phyloP scores from a whole-genome alignment of 2,113 vertebrate species.

The Ophthalmolycus amberensis region DNA sequence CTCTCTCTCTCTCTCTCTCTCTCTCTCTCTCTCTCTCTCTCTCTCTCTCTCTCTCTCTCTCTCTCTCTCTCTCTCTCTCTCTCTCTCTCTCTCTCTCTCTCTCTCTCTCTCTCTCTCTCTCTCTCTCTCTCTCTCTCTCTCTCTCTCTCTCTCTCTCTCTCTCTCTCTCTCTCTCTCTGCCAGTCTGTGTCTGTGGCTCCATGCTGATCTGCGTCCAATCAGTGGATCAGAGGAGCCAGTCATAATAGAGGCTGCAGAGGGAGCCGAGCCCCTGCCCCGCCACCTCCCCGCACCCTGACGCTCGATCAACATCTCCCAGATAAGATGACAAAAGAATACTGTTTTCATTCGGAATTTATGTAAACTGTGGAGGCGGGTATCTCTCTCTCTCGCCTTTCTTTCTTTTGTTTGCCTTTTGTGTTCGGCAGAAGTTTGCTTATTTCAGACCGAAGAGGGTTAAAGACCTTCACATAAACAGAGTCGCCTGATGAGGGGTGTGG shows the following conservation, averaged over 20 bases:
- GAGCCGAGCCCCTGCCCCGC: conserved; percentile 40
- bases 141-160: conserved; percentile 6
- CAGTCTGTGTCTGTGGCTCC: conserved; percentile 66
- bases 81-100: conserved; percentile 19
- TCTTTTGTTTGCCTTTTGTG: conserved; percentile 60
- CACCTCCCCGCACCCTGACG: conserved; percentile 49
- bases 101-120: too few relatives aligned
- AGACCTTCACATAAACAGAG: conserved; percentile 66
- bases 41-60: conserved; percentile 26
- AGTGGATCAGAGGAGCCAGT: conserved; percentile 85
- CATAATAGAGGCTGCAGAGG: conserved; percentile 83
- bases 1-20: conserved; percentile 32
- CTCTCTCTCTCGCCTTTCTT: conserved; percentile 44
- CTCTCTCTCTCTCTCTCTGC: conserved; percentile 34
- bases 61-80: neutral
- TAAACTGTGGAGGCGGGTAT: conserved; percentile 81
- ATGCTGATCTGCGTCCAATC: conserved; percentile 76
- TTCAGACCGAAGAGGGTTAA: conserved; percentile 63
- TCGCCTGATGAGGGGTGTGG: conserved; percentile 14
- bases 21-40: conserved; percentile 21
- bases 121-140: too few relatives aligned
- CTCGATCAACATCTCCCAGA: conserved; percentile 82
- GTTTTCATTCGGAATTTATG: conserved; percentile 84
- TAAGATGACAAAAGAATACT: conserved; percentile 85
- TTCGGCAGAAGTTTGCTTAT: conserved; percentile 59